phyloP scores from a whole-genome alignment of 2,888 invertebrate species.

The Clunio marinus region DNA sequence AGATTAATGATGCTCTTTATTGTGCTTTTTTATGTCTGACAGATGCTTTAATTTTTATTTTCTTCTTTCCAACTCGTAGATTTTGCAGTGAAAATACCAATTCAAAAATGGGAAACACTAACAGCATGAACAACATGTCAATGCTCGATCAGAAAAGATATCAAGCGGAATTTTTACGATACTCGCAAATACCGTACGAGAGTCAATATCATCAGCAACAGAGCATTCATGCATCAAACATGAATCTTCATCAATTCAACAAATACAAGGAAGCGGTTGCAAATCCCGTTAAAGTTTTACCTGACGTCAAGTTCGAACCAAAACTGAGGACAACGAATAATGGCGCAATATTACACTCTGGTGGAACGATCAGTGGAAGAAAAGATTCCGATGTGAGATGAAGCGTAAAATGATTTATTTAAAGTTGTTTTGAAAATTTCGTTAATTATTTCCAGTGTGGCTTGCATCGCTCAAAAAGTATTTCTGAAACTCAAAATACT shows the following conservation, averaged over 20 bases:
- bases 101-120: constrained; percentile 35
- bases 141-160: constrained; percentile 29
- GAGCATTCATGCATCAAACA: not conserved
- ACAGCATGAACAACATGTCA: constrained; percentile 37
- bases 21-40: constrained; percentile 11
- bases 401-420: not conserved
- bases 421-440: not conserved
- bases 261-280: constrained; percentile 1
- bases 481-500: constrained; percentile 34
- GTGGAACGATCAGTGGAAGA: constrained; percentile 76
- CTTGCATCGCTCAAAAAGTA: constrained; percentile 39
- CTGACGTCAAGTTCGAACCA: constrained; percentile 62
- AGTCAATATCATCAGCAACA: constrained; percentile 5
- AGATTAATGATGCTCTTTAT: not conserved
- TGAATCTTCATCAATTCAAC: constrained; percentile 11
- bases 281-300: constrained; percentile 59
- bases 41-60: constrained; percentile 1
- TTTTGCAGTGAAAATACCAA: not conserved
- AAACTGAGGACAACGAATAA: constrained; percentile 74
- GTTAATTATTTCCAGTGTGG: constrained; percentile 17
- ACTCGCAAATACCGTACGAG: constrained; percentile 38
- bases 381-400: constrained; percentile 44
- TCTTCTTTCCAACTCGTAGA: not conserved
- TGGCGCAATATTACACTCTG: constrained; percentile 75
- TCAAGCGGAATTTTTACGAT: constrained; percentile 26